These are phyloP conservation scores for Atta cephalotes DNA, from an alignment of 1,140 invertebrate genomes.

Conservation along the genomic window DNA sequence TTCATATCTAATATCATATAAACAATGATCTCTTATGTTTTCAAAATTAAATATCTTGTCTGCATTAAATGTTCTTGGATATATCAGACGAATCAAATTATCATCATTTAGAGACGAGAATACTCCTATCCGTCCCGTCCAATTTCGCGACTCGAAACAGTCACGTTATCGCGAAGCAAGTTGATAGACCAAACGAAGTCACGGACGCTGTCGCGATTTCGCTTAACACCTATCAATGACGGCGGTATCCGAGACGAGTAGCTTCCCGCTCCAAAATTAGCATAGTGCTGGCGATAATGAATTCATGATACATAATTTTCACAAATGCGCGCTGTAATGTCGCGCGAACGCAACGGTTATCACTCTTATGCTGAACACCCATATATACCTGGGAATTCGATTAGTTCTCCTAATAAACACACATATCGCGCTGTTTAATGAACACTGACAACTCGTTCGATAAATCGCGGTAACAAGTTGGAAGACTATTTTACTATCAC, in stretches of 20 bases:
- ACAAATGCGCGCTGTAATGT: constrained; percentile 46
- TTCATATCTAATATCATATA: not conserved
- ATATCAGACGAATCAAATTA: not conserved
- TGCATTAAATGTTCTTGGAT: too few relatives aligned
- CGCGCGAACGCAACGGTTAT: constrained; percentile 39
- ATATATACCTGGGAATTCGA: constrained; percentile 59
- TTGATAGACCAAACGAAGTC: constrained; percentile 55
- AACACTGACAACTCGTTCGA: constrained; percentile 47
- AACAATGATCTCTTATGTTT: not conserved
- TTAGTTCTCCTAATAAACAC: constrained; percentile 44
- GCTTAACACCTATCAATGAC: constrained; percentile 57
- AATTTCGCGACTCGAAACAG: constrained; percentile 34
- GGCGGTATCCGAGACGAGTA: constrained; percentile 32
- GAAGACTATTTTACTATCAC: not conserved
- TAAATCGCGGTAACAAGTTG: constrained; percentile 40
- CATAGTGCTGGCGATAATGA: constrained; percentile 71
- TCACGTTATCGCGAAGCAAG: constrained; percentile 44
- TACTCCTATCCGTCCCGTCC: constrained; percentile 1
- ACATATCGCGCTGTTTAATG: constrained; percentile 43
- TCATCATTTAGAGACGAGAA: not conserved
- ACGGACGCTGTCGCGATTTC: constrained; percentile 58
- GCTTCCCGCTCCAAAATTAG: constrained; percentile 67
- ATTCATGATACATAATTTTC: constrained; percentile 72
- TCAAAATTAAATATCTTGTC: not conserved
- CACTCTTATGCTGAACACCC: constrained; percentile 70